Evolutionary conservation across 2,113 vertebrate species (phyloP), one percentile per base, ranked within the genome.

Genomic region (Caranx melampygus): DNA sequence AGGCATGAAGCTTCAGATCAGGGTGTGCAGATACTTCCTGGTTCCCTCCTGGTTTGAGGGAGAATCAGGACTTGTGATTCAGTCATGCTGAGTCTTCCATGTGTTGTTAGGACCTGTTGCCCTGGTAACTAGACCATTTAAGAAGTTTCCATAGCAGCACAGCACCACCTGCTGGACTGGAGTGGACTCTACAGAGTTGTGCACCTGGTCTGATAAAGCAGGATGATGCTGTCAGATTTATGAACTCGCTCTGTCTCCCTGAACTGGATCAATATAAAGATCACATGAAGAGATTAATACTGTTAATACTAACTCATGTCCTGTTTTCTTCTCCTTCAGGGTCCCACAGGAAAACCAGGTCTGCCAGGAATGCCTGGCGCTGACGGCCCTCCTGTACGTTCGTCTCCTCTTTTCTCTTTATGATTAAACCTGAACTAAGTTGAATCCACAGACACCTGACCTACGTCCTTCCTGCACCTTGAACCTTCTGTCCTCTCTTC

Each of bases 331-430:
- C 49, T 90, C 76, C 68, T 16, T 0, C 82, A 98, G 97, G 97
- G 97, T 34, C 96, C 97, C 26, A 95, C 69, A 57, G 97, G 97
- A 57, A 98, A 98, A 84, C 96, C 97, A 60, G 97, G 97, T 59
- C 95, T 98, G 4, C 97, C 97, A 4, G 97, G 97, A 79, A 97
- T 98, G 95, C 96, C 97, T 0, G 97, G 97, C 64, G 95, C 96
- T 2, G 97, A 98, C 0, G 97, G 97, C 1, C 96, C 95, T 42
- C 96, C 97, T 8, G 97, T 98, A 92, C 92, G 97, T 94, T 71
- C 44, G 11, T 57, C 20, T 57, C 33, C 55, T 26, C 5, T 16
- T 21, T 33, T 47, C 12, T 33, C 57, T 0, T 0, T 31, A 1
- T 37, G 0, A 5, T 44, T 63, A 31, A 0, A 63, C 15, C 9